Percentiles rank a stretch among this genome's conserved stretches.
Evolutionary conservation across 2,113 vertebrate genomes (phyloP).

Genomic region (Ophthalmolycus amberensis): DNA sequence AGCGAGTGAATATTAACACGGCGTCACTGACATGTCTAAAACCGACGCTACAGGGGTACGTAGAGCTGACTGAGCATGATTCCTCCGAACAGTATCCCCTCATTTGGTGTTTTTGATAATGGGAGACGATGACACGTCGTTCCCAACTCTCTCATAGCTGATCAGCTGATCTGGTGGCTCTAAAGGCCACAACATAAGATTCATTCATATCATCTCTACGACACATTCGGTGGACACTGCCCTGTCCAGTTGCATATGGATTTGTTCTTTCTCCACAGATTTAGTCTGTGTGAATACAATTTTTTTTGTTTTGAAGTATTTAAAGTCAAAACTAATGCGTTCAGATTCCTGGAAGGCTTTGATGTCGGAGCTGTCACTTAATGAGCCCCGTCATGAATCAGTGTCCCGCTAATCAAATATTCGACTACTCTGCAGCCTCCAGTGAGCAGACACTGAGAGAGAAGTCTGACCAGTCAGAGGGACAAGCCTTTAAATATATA

Average conservation of each 20-base stretch:
- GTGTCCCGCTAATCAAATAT: slow-evolving; percentile 64
- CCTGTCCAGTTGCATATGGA: no score
- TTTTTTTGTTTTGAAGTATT: background rate
- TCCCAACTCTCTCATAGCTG: background rate
- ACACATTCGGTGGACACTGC: background rate
- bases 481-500: slow-evolving; percentile 22
- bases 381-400: slow-evolving; percentile 58
- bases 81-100: background rate
- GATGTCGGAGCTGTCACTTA: slow-evolving; percentile 15
- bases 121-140: background rate
- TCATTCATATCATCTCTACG: background rate
- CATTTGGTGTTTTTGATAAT: background rate
- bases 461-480: slow-evolving; percentile 18
- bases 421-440: slow-evolving; percentile 50
- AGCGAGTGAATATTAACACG: background rate
- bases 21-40: background rate
- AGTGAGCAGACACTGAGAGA: slow-evolving; percentile 43
- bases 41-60: no score
- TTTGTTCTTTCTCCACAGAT: background rate
- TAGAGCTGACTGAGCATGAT: background rate
- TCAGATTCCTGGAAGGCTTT: slow-evolving; percentile 31
- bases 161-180: background rate
- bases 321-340: slow-evolving; percentile 25
- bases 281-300: background rate
- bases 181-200: background rate